Conservation (phyloP, 2,888 invertebrate species). For the Philonicus albiceps region DNA sequence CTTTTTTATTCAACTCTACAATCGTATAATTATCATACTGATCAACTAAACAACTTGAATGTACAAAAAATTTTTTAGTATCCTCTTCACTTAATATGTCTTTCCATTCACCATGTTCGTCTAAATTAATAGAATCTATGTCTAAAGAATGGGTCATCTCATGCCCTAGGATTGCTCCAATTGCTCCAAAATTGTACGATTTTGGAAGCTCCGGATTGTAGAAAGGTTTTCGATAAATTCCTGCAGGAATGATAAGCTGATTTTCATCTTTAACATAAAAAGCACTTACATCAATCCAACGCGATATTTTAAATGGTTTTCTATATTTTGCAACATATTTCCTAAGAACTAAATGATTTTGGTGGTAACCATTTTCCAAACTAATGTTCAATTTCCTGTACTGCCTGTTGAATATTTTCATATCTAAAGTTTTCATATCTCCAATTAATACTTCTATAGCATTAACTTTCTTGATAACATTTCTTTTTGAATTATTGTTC, state of each 20-base stretch:
- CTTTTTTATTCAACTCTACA: neutral
- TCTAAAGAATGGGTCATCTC: neutral
- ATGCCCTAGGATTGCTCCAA: neutral
- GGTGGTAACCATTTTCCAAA: neutral
- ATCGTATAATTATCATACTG: conserved; percentile 2
- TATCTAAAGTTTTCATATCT: neutral
- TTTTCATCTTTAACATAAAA: neutral
- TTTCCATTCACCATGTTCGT: conserved; percentile 42
- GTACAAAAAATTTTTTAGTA: neutral
- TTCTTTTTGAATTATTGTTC: neutral
- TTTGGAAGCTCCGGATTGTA: conserved; percentile 10
- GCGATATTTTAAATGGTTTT: neutral
- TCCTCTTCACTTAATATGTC: neutral
- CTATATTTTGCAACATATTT: neutral
- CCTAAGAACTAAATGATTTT: neutral
- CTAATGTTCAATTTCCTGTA: neutral
- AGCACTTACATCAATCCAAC: conserved; percentile 3
- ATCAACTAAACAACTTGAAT: neutral
- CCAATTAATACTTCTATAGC: neutral
- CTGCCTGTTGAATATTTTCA: neutral
- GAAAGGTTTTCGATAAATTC: conserved; percentile 9
- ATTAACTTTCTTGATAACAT: neutral
- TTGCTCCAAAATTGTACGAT: conserved; percentile 12
- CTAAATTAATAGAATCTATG: neutral
- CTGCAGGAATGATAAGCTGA: neutral